Evolutionary conservation across 2,113 vertebrate species (phyloP), one percentile per base, ranked within the genome.

Genomic region (Gavialis gangeticus): DNA sequence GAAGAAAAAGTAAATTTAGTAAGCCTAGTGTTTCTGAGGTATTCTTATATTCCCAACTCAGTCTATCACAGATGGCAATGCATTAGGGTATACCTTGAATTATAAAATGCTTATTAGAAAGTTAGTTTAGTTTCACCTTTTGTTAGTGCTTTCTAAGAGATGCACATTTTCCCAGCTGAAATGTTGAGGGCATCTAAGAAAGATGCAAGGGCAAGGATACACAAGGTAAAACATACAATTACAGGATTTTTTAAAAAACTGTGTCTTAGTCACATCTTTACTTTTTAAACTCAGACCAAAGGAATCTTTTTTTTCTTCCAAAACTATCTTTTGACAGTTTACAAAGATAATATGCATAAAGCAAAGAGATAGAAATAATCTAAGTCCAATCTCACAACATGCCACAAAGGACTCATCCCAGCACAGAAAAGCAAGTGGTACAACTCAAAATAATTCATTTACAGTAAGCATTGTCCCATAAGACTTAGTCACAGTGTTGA

Each of bases 371-470:
- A 62, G 79, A 46, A 89, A 79, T 85, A 63, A 83, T 84, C 57
- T 84, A 85, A 91, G 34, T 77, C 82, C 22, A 84, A 71, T 90
- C 85, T 92, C 88, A 86, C 66, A 85, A 46, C 3, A 4, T 88
- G 55, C 19, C 86, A 80, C 22, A 0, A 79, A 79, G 63, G 79
- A 66, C 30, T 86, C 75, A 60, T 75, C 85, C 66, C 60, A 84
- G 54, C 71, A 79, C 1, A 71, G 77, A 77, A 92, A 92, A 85
- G 25, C 71, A 93, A 87, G 46, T 63, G 77, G 57, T 63, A 76
- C 28, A 87, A 81, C 67, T 75, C 11, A 2, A 58, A 80, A 91
- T 95, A 95, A 95, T 92, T 91, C 13, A 92, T 97, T 96, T 94
- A 94, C 83, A 92, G 78, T 4, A 10, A 91, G 92, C 60, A 14